Evolutionary conservation across 2,113 vertebrate genomes (phyloP).

Genomic region (Plecotus auritus): DNA sequence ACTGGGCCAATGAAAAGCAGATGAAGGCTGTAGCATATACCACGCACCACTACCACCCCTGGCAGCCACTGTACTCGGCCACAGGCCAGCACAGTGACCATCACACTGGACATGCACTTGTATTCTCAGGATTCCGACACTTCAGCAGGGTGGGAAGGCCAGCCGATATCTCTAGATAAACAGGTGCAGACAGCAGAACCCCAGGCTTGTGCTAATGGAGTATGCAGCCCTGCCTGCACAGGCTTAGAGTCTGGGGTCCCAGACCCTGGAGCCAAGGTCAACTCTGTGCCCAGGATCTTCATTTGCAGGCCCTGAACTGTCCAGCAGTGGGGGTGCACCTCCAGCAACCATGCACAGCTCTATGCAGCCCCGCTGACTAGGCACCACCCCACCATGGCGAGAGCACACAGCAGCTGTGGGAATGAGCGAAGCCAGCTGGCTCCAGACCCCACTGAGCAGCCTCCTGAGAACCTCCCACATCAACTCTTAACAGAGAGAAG

Average conservation of each 20-base stretch:
- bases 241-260: neutral
- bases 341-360: neutral
- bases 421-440: neutral
- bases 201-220: neutral
- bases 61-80: neutral
- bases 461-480: fast-evolving
- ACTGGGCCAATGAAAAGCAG: neutral
- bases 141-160: neutral
- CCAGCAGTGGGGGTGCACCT: fast-evolving
- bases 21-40: neutral
- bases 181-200: neutral
- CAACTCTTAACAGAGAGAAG: neutral
- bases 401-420: no score
- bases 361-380: neutral
- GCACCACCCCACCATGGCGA: fast-evolving
- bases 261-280: neutral
- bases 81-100: neutral
- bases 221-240: fast-evolving
- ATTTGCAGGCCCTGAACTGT: neutral
- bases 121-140: neutral
- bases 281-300: neutral
- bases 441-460: neutral
- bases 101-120: neutral
- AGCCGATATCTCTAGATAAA: neutral
- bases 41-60: neutral